A percentile compares a stretch with the other conserved stretches of the same genome.
phyloP scores from a whole-genome alignment of 2,888 invertebrate species.

The Meta bourneti region DNA sequence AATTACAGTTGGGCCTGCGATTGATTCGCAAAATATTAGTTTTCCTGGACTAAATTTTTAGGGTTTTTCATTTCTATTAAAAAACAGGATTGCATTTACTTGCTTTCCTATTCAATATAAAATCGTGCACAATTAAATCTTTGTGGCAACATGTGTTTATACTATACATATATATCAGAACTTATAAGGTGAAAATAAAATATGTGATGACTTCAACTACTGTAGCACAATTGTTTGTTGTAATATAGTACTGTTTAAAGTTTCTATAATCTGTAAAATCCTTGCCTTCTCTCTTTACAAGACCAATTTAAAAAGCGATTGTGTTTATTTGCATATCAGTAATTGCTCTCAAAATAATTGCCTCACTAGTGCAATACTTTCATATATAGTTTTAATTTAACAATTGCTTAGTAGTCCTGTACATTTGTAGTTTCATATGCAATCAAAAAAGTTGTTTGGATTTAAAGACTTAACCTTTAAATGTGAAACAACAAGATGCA shows the following conservation, averaged over 20 bases:
- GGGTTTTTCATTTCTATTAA: not conserved
- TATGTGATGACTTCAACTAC: conserved; percentile 69
- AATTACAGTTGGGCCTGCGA: not conserved
- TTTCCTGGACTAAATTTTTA: not conserved
- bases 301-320: conserved; percentile 64
- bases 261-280: conserved; percentile 69
- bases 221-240: conserved; percentile 75
- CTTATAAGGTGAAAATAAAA: conserved; percentile 59
- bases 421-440: conserved; percentile 56
- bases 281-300: conserved; percentile 71
- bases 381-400: conserved; percentile 50
- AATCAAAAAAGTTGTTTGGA: conserved; percentile 56
- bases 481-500: conserved; percentile 54
- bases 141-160: conserved; percentile 44
- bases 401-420: conserved; percentile 53
- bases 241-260: conserved; percentile 71
- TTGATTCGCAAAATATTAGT: not conserved
- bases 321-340: conserved; percentile 71
- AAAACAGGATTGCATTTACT: no score
- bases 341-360: conserved; percentile 51
- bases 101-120: conserved; percentile 21
- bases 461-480: conserved; percentile 46
- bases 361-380: conserved; percentile 60
- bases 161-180: conserved; percentile 59
- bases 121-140: conserved; percentile 55